A percentile compares a stretch with the other conserved stretches of the same genome.
phyloP scores from a whole-genome alignment of 2,797 vertebrate species.

The Gambusia yucatana region DNA sequence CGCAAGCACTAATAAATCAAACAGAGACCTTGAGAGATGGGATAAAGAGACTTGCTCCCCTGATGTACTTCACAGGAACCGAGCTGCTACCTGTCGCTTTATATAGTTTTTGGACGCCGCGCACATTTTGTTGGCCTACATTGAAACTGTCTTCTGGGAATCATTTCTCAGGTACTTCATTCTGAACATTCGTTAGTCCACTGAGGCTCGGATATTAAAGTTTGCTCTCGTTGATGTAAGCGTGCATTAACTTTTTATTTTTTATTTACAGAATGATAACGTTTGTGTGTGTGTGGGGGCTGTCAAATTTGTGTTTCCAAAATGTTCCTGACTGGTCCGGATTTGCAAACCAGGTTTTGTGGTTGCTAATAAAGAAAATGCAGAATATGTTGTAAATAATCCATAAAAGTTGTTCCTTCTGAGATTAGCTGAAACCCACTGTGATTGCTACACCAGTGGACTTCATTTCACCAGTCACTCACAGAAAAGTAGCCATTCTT shows the following conservation, averaged over 20 bases:
- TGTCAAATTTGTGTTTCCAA: neutral
- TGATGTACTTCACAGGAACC: conserved; percentile 21
- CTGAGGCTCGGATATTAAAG: conserved; percentile 9
- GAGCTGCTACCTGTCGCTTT: conserved; percentile 28
- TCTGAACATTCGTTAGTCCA: conserved; percentile 10
- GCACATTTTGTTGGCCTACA: conserved; percentile 15
- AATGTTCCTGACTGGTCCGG: neutral
- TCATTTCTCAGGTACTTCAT: neutral
- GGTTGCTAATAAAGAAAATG: neutral
- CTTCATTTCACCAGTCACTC: neutral
- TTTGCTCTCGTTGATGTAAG: neutral
- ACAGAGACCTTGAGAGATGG: conserved; percentile 44
- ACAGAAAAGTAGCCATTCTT: neutral
- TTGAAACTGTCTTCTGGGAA: conserved; percentile 11
- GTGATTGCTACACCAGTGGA: no score
- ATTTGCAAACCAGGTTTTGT: neutral
- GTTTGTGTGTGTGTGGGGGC: neutral
- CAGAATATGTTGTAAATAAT: neutral
- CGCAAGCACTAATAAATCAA: conserved; percentile 40
- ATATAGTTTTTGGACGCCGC: neutral
- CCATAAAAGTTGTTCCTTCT: neutral
- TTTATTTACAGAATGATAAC: neutral
- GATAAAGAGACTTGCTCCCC: conserved; percentile 21
- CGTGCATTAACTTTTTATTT: neutral
- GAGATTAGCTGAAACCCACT: neutral